phyloP scores from a whole-genome alignment of 1,140 invertebrate genomes.

The Oncopodura yosiiana region DNA sequence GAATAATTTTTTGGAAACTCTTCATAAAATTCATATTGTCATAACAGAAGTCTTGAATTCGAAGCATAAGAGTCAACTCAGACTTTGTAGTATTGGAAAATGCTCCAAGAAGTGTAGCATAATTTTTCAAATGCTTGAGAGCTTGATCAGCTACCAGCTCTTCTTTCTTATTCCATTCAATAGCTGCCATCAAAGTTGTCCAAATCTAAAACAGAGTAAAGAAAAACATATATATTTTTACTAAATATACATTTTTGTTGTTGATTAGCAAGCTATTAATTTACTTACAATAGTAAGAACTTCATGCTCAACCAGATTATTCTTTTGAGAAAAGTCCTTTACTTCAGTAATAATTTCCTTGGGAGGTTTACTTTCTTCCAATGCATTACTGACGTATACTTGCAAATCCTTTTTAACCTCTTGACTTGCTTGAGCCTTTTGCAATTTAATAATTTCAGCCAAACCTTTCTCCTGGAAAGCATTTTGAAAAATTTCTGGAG shows the following conservation, averaged over 20 bases:
- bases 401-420: constrained; percentile 72
- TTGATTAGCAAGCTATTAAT: background rate
- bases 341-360: constrained; percentile 73
- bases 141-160: constrained; percentile 90
- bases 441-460: constrained; percentile 75
- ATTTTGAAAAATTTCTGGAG: constrained; percentile 72
- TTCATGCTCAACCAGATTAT: constrained; percentile 78
- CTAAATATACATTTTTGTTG: background rate
- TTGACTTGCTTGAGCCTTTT: constrained; percentile 72
- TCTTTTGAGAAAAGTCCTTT: constrained; percentile 69
- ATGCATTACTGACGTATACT: constrained; percentile 61
- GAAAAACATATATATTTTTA: background rate
- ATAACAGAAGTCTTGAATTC: constrained; percentile 94
- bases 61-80: constrained; percentile 75
- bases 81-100: constrained; percentile 73
- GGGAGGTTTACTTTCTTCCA: constrained; percentile 67
- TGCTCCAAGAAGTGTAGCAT: constrained; percentile 71
- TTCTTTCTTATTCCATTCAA: constrained; percentile 98
- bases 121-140: constrained; percentile 75
- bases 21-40: constrained; percentile 99
- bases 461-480: constrained; percentile 77
- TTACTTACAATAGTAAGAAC: constrained; percentile 54
- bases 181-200: constrained; percentile 83
- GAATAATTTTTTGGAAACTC: constrained; percentile 92
- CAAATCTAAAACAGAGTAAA: constrained; percentile 53